Base-by-base conservation (phyloP, 1,140 invertebrate genomes). In the Drosophila mauritiana region DNA sequence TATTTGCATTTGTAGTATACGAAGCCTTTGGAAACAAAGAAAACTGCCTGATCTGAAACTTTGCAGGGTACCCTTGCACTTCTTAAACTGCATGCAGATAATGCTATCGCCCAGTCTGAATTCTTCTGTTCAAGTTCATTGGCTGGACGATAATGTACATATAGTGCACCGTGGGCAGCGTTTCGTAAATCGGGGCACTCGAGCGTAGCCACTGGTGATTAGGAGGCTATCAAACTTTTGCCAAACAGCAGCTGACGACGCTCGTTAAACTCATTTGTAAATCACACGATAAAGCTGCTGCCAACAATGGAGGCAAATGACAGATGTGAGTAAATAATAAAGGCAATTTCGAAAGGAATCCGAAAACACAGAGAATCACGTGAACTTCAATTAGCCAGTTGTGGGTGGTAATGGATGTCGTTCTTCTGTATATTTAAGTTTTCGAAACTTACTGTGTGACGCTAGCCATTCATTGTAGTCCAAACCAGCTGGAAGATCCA, bases 381-480 rank as follows among this genome's bases (percentile, higher is more conserved):
- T 72, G 65, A 51, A 63, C 27, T 48, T 45, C 17, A 17, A 53
- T 20, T 13, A 5, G 12, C n/a, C 11, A 51, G 11, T 15, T 48
- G 42, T 7, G n/a, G n/a, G 25, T 11, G 8, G 22, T 1, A 25
- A 25, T 25, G 17, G 2, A 11, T 13, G 11, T 37, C 10, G 25
- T 27, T 12, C 10, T 13, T 37, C 36, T 37, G 13, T 13, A 13
- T 49, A 42, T 13, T 51, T 11, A 27, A 15, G 34, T 13, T 10
- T 7, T 5, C 0, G 4, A 42, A 11, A 96, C 96, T 96, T 93
- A 98, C 97, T 99, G 93, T 99, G 98, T 76, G 98, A 99, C 63
- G 98, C 98, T 76, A 99, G 95, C 98, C 98, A 99, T 95, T 99
- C 98, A 94, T 99, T 98, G 93, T 98, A 97, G 93, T 99, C 98